Base-by-base conservation (phyloP, 2,888 invertebrate genomes). In the Petrophora chlorosata region DNA sequence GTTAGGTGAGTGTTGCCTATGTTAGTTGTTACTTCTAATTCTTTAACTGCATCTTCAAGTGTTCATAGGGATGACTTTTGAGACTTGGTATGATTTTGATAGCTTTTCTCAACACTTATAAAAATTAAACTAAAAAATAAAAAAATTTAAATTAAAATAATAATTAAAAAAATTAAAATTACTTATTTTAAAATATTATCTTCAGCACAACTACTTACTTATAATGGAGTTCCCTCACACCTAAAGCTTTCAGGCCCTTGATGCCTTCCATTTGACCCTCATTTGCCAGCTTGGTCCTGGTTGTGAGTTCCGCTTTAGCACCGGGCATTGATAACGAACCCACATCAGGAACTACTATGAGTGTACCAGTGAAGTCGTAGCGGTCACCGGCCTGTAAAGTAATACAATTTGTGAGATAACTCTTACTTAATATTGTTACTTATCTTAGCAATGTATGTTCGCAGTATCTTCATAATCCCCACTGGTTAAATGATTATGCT, bases 331-430 rank as follows among this genome's bases (percentile, higher is more conserved):
- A 93, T 29, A 99, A 79, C 0, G 95, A 95, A 0, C 96, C 95
- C 0, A 99, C 96, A 85, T 99, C 99, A 0, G 99, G 99, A 0
- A 99, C 97, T 1, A 99, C 99, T 71, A 99, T 98, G 9, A 99
- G 90, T 0, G 98, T 96, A 9, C 99, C 99, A 0, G 97, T 98
- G 77, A 99, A 98, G 77, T 98, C 98, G 71, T 97, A 98, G 9
- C 94, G 92, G 71, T 94, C 94, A 9, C 94, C 94, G 17, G 94
- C 94, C 91, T 92, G 58, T 7, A 67, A 16, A 43, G 17, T 8
- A 15, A n/a, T 9, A 26, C 13, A 8, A 15, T 4, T 34, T 30
- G 30, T 8, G 4, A 28, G 4, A 2, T 15, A 19, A 1, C 19
- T n/a, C n/a, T n/a, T n/a, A n/a, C n/a, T n/a, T n/a, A n/a, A n/a